Evolutionary conservation across 2,113 vertebrate genomes (phyloP).

Genomic region (Pteropus alecto): DNA sequence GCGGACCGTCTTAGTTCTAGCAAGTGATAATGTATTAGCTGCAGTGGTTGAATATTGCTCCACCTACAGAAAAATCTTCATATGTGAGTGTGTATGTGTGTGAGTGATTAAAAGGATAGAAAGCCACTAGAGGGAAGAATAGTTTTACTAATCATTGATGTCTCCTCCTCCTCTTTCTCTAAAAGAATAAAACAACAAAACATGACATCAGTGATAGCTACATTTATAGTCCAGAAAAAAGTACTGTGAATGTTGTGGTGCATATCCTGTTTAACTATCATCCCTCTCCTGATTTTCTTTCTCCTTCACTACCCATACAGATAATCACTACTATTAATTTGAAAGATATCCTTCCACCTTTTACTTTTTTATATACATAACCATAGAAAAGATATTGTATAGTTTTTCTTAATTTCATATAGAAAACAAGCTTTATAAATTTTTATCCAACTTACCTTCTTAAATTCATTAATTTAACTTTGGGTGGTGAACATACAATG

Average conservation of each 20-base stretch:
- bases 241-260: neutral
- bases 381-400: neutral
- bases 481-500: too few species aligned
- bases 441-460: neutral
- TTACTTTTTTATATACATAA: neutral
- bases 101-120: neutral
- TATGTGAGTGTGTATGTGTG: neutral
- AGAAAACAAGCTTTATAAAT: neutral
- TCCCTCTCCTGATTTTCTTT: neutral
- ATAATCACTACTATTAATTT: neutral
- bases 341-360: neutral
- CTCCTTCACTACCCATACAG: neutral
- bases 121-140: neutral
- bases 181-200: neutral
- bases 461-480: neutral
- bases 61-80: neutral
- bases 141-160: neutral
- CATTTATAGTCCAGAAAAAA: neutral
- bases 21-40: neutral
- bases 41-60: neutral
- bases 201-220: neutral
- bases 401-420: neutral
- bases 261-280: neutral
- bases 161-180: neutral
- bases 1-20: neutral